Percentiles rank a stretch among this genome's conserved stretches.
Evolutionary conservation across 2,113 vertebrate genomes (phyloP).

Genomic region (Rhombomys opimus): DNA sequence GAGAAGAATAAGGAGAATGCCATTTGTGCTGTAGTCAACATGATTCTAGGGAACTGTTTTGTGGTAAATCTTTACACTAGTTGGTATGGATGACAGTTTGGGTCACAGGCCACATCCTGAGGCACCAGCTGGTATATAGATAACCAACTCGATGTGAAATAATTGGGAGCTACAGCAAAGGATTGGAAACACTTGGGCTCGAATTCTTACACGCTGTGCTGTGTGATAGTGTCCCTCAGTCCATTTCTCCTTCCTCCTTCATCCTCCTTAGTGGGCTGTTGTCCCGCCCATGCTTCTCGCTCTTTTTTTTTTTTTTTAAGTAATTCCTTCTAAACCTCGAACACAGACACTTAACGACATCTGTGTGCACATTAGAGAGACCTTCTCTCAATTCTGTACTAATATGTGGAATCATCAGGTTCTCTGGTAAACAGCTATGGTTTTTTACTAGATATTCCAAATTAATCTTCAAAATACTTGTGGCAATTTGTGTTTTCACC

Average conservation of each 20-base stretch:
- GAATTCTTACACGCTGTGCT: not conserved
- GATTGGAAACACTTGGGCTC: not conserved
- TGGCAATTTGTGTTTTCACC: slow-evolving; percentile 1
- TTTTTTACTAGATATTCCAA: slow-evolving; percentile 33
- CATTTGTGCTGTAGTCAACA: not conserved
- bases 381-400: no score
- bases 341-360: not conserved
- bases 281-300: not conserved
- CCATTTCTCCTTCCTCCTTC: not conserved
- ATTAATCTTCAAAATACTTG: slow-evolving; percentile 30
- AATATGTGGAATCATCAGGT: not conserved
- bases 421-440: not conserved
- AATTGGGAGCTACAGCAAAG: not conserved
- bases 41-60: not conserved
- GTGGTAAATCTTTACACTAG: not conserved
- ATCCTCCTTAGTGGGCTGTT: not conserved
- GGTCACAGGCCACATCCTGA: not conserved
- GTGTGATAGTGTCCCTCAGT: not conserved
- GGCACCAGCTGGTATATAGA: not conserved
- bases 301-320: not conserved
- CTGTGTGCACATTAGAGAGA: not conserved
- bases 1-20: not conserved
- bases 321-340: not conserved
- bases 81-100: not conserved
- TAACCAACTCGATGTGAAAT: not conserved